Percentiles rank a stretch among this genome's conserved stretches.
Conservation (phyloP, 2,888 invertebrate species). For the Pollenia amentaria region DNA sequence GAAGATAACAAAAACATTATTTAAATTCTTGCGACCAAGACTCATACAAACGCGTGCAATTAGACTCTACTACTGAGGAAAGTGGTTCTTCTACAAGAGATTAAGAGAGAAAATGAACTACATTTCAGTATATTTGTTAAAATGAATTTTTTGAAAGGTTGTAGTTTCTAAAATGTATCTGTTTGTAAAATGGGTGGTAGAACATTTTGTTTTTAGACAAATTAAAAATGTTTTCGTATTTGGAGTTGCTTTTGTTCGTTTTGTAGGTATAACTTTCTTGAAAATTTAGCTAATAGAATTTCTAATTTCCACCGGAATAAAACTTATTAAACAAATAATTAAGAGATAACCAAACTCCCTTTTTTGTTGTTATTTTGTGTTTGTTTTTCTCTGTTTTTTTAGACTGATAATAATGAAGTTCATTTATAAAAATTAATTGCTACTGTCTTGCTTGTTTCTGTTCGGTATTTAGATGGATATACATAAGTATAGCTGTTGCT, state of each 20-base stretch:
- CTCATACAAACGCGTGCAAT: slow-evolving; percentile 19
- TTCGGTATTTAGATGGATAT: background rate
- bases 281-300: too few relatives aligned
- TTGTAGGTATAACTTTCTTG: too few relatives aligned
- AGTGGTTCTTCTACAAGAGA: slow-evolving; percentile 51
- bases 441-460: background rate
- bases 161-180: background rate
- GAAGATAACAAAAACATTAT: slow-evolving; percentile 65
- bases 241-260: too few relatives aligned
- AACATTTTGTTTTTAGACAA: background rate
- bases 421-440: slow-evolving; percentile 19
- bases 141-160: background rate
- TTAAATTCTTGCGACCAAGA: slow-evolving; percentile 63
- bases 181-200: too few relatives aligned
- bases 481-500: background rate
- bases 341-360: background rate
- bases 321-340: background rate
- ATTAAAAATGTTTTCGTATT: slow-evolving; percentile 1
- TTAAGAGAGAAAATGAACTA: slow-evolving; percentile 30
- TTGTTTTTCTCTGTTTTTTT: background rate
- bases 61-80: slow-evolving; percentile 26
- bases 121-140: background rate
- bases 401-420: slow-evolving; percentile 29
- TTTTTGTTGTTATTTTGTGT: background rate
- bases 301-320: slow-evolving; percentile 2